These are phyloP conservation scores for Aeoliscus strigatus DNA, from an alignment of 2,797 vertebrate species.

Conservation along the genomic window DNA sequence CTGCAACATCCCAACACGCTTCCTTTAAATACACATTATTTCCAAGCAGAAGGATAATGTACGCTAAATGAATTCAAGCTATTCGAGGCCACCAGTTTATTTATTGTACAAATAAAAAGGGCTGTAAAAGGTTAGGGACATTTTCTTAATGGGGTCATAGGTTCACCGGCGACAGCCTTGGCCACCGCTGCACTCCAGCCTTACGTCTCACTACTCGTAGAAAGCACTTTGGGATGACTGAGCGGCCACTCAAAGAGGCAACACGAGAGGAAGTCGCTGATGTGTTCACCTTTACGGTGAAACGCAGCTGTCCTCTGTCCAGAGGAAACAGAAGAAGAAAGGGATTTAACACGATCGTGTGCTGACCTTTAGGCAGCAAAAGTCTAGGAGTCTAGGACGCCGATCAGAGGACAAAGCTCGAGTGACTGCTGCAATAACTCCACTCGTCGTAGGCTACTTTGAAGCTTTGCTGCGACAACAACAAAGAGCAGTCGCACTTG, in stretches of 20 bases:
- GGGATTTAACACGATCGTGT: too few relatives aligned
- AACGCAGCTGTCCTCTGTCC: too few relatives aligned
- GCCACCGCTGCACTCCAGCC: not conserved
- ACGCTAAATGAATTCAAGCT: not conserved
- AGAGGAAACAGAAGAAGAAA: too few relatives aligned
- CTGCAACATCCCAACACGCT: too few relatives aligned
- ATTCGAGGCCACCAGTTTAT: not conserved
- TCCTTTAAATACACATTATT: not conserved
- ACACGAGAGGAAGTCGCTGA: conserved; percentile 20
- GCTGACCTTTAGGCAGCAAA: too few relatives aligned
- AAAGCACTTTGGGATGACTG: conserved; percentile 3
- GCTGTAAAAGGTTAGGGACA: conserved; percentile 1
- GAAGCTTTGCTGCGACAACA: conserved; percentile 4
- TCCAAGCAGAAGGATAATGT: not conserved
- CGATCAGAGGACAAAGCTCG: conserved; percentile 3
- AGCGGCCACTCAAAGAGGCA: conserved; percentile 8
- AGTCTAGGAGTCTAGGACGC: too few relatives aligned
- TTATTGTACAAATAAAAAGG: not conserved
- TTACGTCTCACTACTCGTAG: conserved; percentile 3
- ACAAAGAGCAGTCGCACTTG: conserved; percentile 9
- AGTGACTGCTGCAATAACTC: too few relatives aligned
- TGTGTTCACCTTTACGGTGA: conserved; percentile 16
- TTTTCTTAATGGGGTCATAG: conserved; percentile 1
- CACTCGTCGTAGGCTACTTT: not conserved
- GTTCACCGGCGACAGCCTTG: not conserved